Base-by-base conservation (phyloP, 2,888 invertebrate genomes). In the Phortica magna region DNA sequence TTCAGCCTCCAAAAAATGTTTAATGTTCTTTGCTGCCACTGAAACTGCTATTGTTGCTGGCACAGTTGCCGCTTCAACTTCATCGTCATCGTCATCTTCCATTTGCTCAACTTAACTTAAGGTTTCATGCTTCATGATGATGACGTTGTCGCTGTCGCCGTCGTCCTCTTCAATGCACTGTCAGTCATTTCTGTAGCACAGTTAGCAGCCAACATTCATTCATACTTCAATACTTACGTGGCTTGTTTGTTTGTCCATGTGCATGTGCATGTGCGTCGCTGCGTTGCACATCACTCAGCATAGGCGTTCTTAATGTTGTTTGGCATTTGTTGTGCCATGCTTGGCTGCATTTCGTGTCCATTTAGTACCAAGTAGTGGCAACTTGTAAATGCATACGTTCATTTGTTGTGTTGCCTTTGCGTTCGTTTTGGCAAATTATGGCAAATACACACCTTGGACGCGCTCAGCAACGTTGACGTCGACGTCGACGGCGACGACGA, bases 361-460 rank as follows among this genome's bases (percentile, higher is more conserved):
- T 48, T 48, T 48, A 31, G 31, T 31, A 31, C 43, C 48, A 14
- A 48, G 48, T 12, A 7, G 31, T 31, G 31, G 31, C 2, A 9
- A 14, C 48, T 48, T 9, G 10, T 12, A 9, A 48, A 14, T 48
- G 48, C 73, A 53, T 67, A 73, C 77, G 71, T 74, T 74, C 74
- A 77, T 72, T 79, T 78, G 80, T 80, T 80, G 78, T 78, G 80
- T 80, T 80, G 78, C 83, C 76, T 78, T 77, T 82, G 85, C 84
- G 83, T 88, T 82, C 83, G 84, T 82, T 87, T 84, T 88, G 89
- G 87, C 87, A 89, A 89, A 89, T 89, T 89, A 89, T 89, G 88
- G 86, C 88, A 88, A 87, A 88, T 88, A 89, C 89, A 89, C 89
- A 89, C 89, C 89, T 89, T 87, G 78, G 78, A 31, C 31, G 31